A percentile compares a stretch with the other conserved stretches of the same genome.
Evolutionary conservation across 1,140 invertebrate genomes (phyloP).

Genomic region (Drosophila novamexicana): DNA sequence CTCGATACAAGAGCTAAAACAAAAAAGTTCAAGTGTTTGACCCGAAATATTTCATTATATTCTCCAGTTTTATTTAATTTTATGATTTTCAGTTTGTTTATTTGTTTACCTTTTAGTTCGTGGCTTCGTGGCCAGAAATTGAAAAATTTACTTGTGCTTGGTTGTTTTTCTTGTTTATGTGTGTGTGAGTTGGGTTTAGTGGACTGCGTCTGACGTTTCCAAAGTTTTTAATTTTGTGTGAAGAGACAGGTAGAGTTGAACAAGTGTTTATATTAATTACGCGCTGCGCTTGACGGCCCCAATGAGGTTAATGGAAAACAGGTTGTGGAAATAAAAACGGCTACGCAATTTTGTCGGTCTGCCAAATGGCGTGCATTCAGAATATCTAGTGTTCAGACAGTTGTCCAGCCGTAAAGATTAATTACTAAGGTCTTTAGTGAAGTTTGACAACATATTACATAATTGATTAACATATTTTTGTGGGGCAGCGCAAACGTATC

Average conservation of each 20-base stretch:
- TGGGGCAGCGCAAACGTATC: not conserved
- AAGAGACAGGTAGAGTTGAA: constrained; percentile 1
- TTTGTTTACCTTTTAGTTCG: constrained; percentile 19
- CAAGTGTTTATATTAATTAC: constrained; percentile 38
- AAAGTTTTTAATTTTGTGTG: constrained; percentile 26
- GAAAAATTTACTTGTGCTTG: constrained; percentile 15
- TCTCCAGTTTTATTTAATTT: constrained; percentile 23
- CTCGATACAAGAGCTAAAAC: constrained; percentile 16
- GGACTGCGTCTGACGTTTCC: constrained; percentile 21
- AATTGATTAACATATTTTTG: constrained; percentile 27
- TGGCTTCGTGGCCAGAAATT: constrained; percentile 18
- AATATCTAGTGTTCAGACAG: constrained; percentile 21
- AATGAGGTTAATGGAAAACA: constrained; percentile 19
- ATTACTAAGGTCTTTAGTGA: constrained; percentile 42
- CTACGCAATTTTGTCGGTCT: not conserved
- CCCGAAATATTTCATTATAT: constrained; percentile 38
- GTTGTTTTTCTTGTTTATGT: not conserved
- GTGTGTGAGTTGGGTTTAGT: not conserved
- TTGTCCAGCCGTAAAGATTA: constrained; percentile 31
- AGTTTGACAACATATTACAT: constrained; percentile 27
- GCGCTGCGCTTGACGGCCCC: constrained; percentile 10
- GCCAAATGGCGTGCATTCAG: not conserved
- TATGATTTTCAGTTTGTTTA: constrained; percentile 25
- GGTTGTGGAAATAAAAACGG: not conserved
- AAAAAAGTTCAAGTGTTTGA: constrained; percentile 42